These are phyloP conservation scores for Cryptocephalus moraei DNA, from an alignment of 2,888 invertebrate species.

Conservation along the genomic window DNA sequence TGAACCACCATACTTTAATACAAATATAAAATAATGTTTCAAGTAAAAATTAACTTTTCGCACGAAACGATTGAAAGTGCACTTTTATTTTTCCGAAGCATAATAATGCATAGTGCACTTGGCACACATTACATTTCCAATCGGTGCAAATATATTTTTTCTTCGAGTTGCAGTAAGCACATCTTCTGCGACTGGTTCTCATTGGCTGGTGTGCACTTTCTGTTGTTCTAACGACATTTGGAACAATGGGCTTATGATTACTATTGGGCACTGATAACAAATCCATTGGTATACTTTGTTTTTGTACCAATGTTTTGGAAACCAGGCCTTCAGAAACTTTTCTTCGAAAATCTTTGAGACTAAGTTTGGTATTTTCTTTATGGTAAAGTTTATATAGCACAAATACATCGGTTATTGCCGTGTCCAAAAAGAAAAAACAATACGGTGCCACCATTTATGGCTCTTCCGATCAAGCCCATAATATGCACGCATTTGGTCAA, in stretches of 20 bases:
- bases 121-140: constrained; percentile 1
- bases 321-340: not conserved
- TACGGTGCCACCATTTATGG: too few relatives aligned
- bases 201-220: too few relatives aligned
- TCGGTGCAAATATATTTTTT: constrained; percentile 1
- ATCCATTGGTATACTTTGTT: not conserved
- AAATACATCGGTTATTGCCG: constrained; percentile 1
- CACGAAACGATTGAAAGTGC: not conserved
- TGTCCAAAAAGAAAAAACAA: constrained; percentile 1
- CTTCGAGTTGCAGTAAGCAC: constrained; percentile 1
- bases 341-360: not conserved
- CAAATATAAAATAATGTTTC: too few relatives aligned
- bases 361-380: not conserved
- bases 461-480: not conserved
- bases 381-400: not conserved
- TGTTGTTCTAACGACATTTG: not conserved
- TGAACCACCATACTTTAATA: constrained; percentile 1
- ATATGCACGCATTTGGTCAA: not conserved
- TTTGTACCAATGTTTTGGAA: not conserved
- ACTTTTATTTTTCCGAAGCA: not conserved
- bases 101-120: not conserved
- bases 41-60: too few relatives aligned
- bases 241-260: not conserved
- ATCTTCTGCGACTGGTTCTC: too few relatives aligned
- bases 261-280: not conserved